phyloP scores from a whole-genome alignment of 2,888 invertebrate species.

The Orthosia gothica region DNA sequence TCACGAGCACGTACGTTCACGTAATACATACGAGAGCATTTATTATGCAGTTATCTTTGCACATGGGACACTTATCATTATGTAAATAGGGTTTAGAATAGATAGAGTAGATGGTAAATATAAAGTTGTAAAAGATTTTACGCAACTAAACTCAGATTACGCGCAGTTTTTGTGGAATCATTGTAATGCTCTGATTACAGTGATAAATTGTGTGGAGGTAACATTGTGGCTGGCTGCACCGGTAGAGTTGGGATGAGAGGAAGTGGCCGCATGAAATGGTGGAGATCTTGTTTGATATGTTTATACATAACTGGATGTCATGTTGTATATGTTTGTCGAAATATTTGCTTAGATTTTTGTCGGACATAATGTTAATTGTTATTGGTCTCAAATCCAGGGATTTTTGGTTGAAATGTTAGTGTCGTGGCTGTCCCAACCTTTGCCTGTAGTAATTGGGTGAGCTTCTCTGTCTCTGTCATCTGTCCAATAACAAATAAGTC shows the following conservation, averaged over 20 bases:
- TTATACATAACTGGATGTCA: too few relatives aligned
- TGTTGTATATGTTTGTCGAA: neutral
- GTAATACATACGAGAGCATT: constrained; percentile 12
- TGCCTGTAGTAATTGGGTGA: too few relatives aligned
- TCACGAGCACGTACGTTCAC: constrained; percentile 46
- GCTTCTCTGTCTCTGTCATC: too few relatives aligned
- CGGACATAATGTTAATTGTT: neutral
- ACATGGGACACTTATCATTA: neutral
- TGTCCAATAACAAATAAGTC: too few relatives aligned
- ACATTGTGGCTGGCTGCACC: constrained; percentile 27
- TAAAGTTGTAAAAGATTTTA: constrained; percentile 40
- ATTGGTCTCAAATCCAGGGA: neutral
- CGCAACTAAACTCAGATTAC: constrained; percentile 56
- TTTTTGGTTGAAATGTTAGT: neutral
- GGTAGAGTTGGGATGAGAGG: constrained; percentile 11
- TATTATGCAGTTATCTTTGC: neutral
- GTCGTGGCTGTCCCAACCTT: too few relatives aligned
- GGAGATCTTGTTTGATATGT: constrained; percentile 9
- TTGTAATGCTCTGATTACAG: constrained; percentile 71
- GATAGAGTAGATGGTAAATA: neutral
- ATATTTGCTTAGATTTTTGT: neutral
- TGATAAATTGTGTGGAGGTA: constrained; percentile 60
- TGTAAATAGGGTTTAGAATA: constrained; percentile 17
- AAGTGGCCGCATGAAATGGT: constrained; percentile 7
- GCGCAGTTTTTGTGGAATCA: constrained; percentile 53